Evolutionary conservation across 1,140 invertebrate species (phyloP).

Genomic region (Hycleus cichorii): DNA sequence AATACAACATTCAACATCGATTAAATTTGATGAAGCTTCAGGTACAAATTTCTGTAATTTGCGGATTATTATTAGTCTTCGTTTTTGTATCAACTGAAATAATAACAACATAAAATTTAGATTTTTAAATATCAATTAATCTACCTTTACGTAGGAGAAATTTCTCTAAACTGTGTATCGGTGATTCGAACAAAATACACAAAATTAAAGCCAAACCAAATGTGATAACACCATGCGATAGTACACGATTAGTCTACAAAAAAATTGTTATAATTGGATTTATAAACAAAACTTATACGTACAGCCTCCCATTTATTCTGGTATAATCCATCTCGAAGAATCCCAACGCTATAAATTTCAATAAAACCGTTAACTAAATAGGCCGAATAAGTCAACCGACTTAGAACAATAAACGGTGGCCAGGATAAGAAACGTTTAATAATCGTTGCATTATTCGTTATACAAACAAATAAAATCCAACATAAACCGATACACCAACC

Average conservation of each 20-base stretch:
- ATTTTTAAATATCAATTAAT: background rate
- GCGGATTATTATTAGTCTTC: too few species aligned
- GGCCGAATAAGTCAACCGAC: slow-evolving; percentile 60
- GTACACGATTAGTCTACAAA: slow-evolving; percentile 46
- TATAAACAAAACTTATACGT: slow-evolving; percentile 23
- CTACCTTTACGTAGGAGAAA: slow-evolving; percentile 47
- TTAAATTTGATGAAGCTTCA: too few species aligned
- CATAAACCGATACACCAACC: slow-evolving; percentile 59
- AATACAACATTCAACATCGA: too few species aligned
- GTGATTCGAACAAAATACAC: slow-evolving; percentile 61
- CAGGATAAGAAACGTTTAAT: slow-evolving; percentile 55
- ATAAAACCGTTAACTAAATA: slow-evolving; percentile 63
- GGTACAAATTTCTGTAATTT: too few species aligned
- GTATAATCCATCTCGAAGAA: slow-evolving; percentile 47
- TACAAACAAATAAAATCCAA: slow-evolving; percentile 64
- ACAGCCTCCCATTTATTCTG: slow-evolving; percentile 46
- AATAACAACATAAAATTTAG: too few species aligned
- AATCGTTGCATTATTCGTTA: slow-evolving; percentile 57
- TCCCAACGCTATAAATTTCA: slow-evolving; percentile 52
- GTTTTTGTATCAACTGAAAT: too few species aligned
- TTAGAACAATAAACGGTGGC: slow-evolving; percentile 55
- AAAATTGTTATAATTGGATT: slow-evolving; percentile 20
- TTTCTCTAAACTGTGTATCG: slow-evolving; percentile 60
- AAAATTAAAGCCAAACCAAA: slow-evolving; percentile 55
- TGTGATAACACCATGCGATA: slow-evolving; percentile 52